Percentiles rank a stretch among this genome's conserved stretches.
These are phyloP conservation scores for Phorcus lineatus DNA, from an alignment of 2,888 invertebrate genomes.

Conservation along the genomic window DNA sequence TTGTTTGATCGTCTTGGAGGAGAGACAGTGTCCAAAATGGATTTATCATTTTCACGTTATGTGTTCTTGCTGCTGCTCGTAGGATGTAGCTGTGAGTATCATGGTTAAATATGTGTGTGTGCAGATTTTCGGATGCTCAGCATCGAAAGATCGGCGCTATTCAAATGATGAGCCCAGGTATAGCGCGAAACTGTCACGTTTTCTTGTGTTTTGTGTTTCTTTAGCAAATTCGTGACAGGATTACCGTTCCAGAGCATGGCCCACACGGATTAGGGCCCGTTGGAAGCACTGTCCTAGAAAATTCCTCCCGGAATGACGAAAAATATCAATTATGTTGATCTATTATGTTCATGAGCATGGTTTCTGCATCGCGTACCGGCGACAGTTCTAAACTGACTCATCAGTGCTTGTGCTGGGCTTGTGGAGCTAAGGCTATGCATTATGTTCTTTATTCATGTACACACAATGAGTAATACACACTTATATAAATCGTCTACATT, in stretches of 20 bases:
- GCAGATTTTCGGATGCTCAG: neutral
- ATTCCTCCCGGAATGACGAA: slow-evolving; percentile 5
- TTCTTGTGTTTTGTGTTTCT: neutral
- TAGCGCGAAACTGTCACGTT: slow-evolving; percentile 13
- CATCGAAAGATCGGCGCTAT: neutral
- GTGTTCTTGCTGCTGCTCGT: slow-evolving; percentile 8
- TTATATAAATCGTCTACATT: too few species aligned
- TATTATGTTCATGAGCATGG: slow-evolving; percentile 11
- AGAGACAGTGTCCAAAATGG: slow-evolving; percentile 3
- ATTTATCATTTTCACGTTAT: neutral
- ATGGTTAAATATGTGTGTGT: neutral
- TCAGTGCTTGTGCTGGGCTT: neutral
- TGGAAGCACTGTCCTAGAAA: slow-evolving; percentile 1
- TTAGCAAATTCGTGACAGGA: slow-evolving; percentile 15
- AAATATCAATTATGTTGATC: slow-evolving; percentile 22
- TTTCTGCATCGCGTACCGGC: neutral
- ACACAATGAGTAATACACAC: too few species aligned
- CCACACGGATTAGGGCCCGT: neutral
- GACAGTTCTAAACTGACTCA: neutral
- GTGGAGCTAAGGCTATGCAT: too few species aligned
- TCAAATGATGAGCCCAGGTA: slow-evolving; percentile 7
- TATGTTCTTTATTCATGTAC: too few species aligned
- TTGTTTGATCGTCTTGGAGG: neutral
- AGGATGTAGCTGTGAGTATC: slow-evolving; percentile 12
- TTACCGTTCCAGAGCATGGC: neutral